These are phyloP conservation scores for Ctenopoma kingsleyae DNA, from an alignment of 2,797 vertebrate genomes.

Conservation along the genomic window DNA sequence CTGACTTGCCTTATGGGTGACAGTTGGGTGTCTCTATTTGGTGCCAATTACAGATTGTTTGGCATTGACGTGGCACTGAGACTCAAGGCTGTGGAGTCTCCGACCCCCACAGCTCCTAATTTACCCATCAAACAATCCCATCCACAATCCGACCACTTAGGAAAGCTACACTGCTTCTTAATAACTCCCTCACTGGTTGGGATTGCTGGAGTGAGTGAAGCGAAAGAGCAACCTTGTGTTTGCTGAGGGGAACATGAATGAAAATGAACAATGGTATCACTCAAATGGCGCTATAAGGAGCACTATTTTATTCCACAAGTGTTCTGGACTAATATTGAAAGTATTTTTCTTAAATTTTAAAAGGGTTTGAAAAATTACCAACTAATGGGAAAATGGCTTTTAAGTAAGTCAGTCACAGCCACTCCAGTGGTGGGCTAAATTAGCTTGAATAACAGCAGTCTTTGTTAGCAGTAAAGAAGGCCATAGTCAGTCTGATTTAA, in stretches of 20 bases:
- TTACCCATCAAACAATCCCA: conserved; percentile 72
- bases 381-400: conserved; percentile 11
- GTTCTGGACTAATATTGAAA: not conserved
- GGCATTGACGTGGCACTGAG: conserved; percentile 59
- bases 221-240: conserved; percentile 41
- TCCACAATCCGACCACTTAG: conserved; percentile 54
- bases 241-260: conserved; percentile 24
- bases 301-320: not conserved
- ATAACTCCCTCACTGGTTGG: conserved; percentile 55
- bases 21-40: conserved; percentile 71
- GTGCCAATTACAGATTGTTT: conserved; percentile 80
- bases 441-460: conserved; percentile 5
- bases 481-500: too few relatives aligned
- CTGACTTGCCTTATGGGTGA: conserved; percentile 64
- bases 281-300: conserved; percentile 17
- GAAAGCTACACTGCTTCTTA: conserved; percentile 58
- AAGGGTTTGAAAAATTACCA: not conserved
- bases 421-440: not conserved
- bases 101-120: conserved; percentile 67
- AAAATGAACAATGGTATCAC: conserved; percentile 23
- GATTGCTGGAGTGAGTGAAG: conserved; percentile 32
- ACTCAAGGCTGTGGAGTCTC: conserved; percentile 66
- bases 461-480: conserved; percentile 7
- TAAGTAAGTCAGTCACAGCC: not conserved
- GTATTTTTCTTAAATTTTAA: conserved; percentile 14